A percentile compares a stretch with the other conserved stretches of the same genome.
Evolutionary conservation across 2,888 invertebrate genomes (phyloP).

Genomic region (Drosophila neoperkinsi): DNA sequence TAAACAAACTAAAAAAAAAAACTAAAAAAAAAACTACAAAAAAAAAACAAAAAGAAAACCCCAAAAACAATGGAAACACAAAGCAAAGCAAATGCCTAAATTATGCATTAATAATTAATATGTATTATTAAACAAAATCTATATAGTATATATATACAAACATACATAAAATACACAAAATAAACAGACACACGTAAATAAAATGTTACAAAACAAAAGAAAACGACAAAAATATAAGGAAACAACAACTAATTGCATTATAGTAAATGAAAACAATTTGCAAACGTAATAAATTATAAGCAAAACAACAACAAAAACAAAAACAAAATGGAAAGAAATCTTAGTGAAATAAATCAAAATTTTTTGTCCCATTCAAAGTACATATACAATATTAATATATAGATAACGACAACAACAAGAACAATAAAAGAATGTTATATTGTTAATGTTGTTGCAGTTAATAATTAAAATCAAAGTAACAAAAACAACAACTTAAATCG

Average conservation of each 20-base stretch:
- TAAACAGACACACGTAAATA: constrained; percentile 23
- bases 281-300: constrained; percentile 49
- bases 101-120: constrained; percentile 65
- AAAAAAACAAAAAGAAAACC: constrained; percentile 10
- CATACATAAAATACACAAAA: constrained; percentile 14
- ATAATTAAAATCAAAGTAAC: constrained; percentile 1
- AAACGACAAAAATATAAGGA: constrained; percentile 3
- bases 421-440: constrained; percentile 16
- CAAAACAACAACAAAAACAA: constrained; percentile 9
- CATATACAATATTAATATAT: constrained; percentile 31
- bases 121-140: constrained; percentile 48
- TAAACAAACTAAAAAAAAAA: constrained; percentile 23
- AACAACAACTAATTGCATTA: constrained; percentile 43
- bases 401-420: constrained; percentile 14
- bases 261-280: constrained; percentile 41
- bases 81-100: constrained; percentile 65
- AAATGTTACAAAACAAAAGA: constrained; percentile 21
- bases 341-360: constrained; percentile 81
- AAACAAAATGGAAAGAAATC: constrained; percentile 19
- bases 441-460: constrained; percentile 22
- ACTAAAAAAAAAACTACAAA: constrained; percentile 7
- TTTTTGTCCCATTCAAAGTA: constrained; percentile 70
- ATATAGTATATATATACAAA: constrained; percentile 30
- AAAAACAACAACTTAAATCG: constrained; percentile 13
- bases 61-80: constrained; percentile 41